Evolutionary conservation across 2,113 vertebrate species (phyloP).

Genomic region (Salvelinus fontinalis): DNA sequence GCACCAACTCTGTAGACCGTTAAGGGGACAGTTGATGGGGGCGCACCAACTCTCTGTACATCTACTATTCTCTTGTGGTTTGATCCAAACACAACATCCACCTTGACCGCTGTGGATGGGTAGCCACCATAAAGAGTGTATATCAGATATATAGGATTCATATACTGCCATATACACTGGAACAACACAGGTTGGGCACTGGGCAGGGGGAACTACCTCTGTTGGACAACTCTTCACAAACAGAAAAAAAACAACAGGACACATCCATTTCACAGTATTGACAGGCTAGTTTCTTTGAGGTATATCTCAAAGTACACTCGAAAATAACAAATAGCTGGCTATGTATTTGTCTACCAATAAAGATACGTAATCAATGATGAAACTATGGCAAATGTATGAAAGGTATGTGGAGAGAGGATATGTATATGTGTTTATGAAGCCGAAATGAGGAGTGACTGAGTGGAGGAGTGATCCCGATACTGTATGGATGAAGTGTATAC

Average conservation of each 20-base stretch:
- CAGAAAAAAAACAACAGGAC: slow-evolving; percentile 12
- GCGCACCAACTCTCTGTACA: too few relatives aligned
- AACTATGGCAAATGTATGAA: slow-evolving; percentile 9
- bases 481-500: slow-evolving; percentile 35
- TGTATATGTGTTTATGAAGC: background rate
- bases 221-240: slow-evolving; percentile 60
- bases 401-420: background rate
- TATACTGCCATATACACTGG: background rate
- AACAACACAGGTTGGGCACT: background rate
- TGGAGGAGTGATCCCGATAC: slow-evolving; percentile 38
- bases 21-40: too few relatives aligned
- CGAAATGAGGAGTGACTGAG: slow-evolving; percentile 36
- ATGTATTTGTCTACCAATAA: background rate
- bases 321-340: background rate
- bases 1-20: too few relatives aligned
- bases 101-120: background rate
- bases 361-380: background rate
- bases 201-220: slow-evolving; percentile 43
- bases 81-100: slow-evolving; percentile 3
- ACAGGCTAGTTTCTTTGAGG: too few relatives aligned
- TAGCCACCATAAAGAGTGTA: background rate
- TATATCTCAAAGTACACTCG: background rate
- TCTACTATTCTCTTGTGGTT: background rate
- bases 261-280: slow-evolving; percentile 38
- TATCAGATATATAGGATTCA: background rate